A percentile compares a stretch with the other conserved stretches of the same genome.
Conservation (phyloP, 2,888 invertebrate genomes). For the Cordilura impudica region DNA sequence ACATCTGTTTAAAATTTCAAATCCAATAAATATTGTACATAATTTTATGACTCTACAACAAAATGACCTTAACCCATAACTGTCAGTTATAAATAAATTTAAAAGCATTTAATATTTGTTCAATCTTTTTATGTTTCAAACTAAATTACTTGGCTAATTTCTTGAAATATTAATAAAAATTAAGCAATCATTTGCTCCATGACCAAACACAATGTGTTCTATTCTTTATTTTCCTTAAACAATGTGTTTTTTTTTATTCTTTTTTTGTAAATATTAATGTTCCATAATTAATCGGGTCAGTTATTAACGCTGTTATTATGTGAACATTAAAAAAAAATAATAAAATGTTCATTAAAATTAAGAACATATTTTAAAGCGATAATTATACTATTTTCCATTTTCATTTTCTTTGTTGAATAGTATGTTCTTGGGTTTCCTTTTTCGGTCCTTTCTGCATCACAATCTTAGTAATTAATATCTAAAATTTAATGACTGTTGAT, state of each 20-base stretch:
- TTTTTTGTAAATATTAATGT: constrained; percentile 8
- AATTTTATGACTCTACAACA: too few relatives aligned
- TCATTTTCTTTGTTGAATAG: background rate
- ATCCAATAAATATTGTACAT: too few relatives aligned
- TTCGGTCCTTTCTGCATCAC: constrained; percentile 1
- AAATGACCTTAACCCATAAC: constrained; percentile 24
- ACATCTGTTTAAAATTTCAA: too few relatives aligned
- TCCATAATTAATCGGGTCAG: constrained; percentile 44
- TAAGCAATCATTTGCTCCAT: background rate
- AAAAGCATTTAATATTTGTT: background rate
- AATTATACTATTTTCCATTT: background rate
- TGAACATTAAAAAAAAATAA: background rate
- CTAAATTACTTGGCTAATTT: constrained; percentile 51
- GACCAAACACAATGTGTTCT: background rate
- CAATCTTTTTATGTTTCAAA: constrained; percentile 21
- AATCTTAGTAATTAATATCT: constrained; percentile 35
- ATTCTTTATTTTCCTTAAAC: background rate
- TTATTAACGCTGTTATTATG: constrained; percentile 47
- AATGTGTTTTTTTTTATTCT: constrained; percentile 5
- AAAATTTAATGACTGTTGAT: constrained; percentile 18
- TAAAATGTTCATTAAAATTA: constrained; percentile 20
- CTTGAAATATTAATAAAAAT: constrained; percentile 56
- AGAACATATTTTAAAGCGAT: constrained; percentile 9
- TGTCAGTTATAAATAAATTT: constrained; percentile 33
- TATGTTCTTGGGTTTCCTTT: background rate